Evolutionary conservation across 2,113 vertebrate species (phyloP), one percentile per base, ranked within the genome.

Genomic region (Natator depressus): DNA sequence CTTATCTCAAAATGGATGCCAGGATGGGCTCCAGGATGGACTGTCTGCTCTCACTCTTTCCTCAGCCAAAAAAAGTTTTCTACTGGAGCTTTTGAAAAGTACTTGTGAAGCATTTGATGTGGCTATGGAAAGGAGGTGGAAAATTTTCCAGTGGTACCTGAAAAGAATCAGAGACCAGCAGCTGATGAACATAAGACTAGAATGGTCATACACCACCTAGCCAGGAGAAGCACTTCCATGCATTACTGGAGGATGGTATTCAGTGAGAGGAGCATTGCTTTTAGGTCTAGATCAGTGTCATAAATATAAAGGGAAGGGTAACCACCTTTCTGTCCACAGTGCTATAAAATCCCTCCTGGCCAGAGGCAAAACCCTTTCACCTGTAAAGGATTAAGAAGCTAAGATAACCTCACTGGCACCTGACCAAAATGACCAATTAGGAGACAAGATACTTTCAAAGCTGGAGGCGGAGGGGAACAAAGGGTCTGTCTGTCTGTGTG

Each of bases 61-160:
- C 31, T 65, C 78, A 54, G 47, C 35, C 0, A 1, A 88, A 22
- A 83, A 75, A 24, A 38, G 53, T 55, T 80, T 7, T 16, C 29
- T 51, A 31, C 3, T 51, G n/a, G 13, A 51, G 5, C 7, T 76
- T 93, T 72, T 69, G 35, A 78, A 87, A 72, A 87, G 38, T 42
- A 29, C 1, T 57, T 75, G 2, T 10, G 87, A 90, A 93, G 10
- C 49, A n/a, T n/a, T n/a, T n/a, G n/a, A n/a, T n/a, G n/a, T n/a
- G n/a, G n/a, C n/a, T n/a, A 79, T 53, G 72, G 54, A 89, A 10
- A 87, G 50, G 16, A 46, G 80, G 90, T 50, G 80, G 80, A 76
- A 57, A 5, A 0, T 76, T 91, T 54, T 93, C 25, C 51, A 86
- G 9, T 0, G 0, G 22, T 84, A 24, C 2, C 22, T 88, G 13